Conservation (phyloP, 2,113 vertebrate genomes). For the Oxyruncus cristatus region DNA sequence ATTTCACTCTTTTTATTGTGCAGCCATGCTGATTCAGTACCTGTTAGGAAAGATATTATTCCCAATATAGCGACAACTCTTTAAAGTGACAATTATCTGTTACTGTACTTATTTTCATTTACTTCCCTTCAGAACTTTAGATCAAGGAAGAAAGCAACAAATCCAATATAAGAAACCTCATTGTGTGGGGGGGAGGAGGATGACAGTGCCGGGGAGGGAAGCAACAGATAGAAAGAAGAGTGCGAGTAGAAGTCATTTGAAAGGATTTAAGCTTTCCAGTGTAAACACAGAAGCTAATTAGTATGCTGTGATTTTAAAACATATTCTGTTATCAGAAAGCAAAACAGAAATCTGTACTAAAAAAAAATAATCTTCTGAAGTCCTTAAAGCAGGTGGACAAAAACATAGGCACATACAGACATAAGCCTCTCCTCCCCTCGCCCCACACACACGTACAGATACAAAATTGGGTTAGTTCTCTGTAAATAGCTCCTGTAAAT, state of each 20-base stretch:
- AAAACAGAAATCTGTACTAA: not conserved
- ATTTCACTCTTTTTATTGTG: not conserved
- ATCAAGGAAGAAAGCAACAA: slow-evolving; percentile 5
- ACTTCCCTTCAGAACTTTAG: not conserved
- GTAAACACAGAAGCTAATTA: slow-evolving; percentile 23
- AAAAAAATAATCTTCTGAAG: not conserved
- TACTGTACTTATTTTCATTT: not conserved
- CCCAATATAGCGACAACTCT: not conserved
- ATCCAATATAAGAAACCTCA: not conserved
- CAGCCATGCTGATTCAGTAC: not conserved
- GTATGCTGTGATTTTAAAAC: slow-evolving; percentile 5
- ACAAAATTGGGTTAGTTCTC: slow-evolving; percentile 32
- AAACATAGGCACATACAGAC: not conserved
- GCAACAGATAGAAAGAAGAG: not conserved
- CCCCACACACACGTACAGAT: not conserved
- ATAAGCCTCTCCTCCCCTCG: not conserved
- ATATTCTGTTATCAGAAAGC: not conserved
- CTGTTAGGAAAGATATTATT: slow-evolving; percentile 6
- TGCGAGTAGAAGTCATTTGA: not conserved
- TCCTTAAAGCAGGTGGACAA: not conserved
- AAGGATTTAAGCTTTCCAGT: not conserved
- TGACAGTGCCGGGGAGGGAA: not conserved
- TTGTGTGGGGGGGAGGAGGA: not conserved
- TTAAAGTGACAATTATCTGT: not conserved
- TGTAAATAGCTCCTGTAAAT: slow-evolving; percentile 49